Conservation (phyloP, 64 coral and sea anemone species). For the Stichodactyla helianthus region DNA sequence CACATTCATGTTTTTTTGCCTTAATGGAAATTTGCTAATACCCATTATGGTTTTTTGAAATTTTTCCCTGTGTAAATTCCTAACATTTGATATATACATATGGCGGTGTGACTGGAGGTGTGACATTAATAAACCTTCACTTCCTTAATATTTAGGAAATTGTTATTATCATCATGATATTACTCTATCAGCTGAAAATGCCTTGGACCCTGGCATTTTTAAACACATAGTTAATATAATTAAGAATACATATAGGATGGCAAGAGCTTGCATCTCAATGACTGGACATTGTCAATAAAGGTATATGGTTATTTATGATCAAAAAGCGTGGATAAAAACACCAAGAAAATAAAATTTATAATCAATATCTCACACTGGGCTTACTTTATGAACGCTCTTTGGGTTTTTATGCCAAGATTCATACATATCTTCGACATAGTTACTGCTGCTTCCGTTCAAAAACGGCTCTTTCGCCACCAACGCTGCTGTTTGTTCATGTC, state of each 20-base stretch:
- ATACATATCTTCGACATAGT: constrained; percentile 98
- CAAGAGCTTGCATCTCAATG: no score
- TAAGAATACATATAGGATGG: neutral
- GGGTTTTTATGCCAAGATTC: constrained; percentile 89
- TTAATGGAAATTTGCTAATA: no score
- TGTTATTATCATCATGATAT: neutral
- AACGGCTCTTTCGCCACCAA: constrained; percentile 88
- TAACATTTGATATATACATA: neutral
- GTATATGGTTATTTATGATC: neutral
- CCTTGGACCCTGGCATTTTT: neutral
- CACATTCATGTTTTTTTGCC: no score
- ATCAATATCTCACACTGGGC: neutral
- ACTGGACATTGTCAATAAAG: neutral
- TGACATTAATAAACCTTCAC: neutral
- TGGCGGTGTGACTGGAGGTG: neutral
- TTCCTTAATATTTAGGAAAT: neutral
- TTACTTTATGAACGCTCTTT: constrained; percentile 93
- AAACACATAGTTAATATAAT: neutral
- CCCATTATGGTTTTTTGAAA: no score
- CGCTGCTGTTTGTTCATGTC: constrained; percentile 65
- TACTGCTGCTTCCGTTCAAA: constrained; percentile 85
- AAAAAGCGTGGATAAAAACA: neutral
- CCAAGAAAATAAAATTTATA: neutral
- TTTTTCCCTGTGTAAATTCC: no score
- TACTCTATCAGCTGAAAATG: neutral